Conservation (phyloP, 2,113 vertebrate species). For the Cynoglossus semilaevis region DNA sequence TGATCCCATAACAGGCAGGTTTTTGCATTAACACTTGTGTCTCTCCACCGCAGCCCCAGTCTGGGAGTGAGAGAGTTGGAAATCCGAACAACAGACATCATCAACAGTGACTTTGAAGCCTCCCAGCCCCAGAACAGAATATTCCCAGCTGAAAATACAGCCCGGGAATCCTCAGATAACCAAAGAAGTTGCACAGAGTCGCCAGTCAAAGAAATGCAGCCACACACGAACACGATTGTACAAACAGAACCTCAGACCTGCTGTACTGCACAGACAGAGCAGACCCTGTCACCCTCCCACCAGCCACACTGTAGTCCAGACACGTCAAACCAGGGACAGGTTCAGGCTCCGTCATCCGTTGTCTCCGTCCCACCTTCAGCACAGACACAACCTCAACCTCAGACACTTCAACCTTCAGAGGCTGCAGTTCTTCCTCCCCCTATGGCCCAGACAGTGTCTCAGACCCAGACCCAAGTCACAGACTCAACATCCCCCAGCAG, state of each 20-base stretch:
- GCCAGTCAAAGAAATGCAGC: constrained; percentile 28
- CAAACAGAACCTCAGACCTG: constrained; percentile 36
- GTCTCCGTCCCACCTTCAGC: constrained; percentile 3
- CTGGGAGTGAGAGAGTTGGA: constrained; percentile 63
- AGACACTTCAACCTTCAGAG: constrained; percentile 27
- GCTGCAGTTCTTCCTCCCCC: constrained; percentile 23
- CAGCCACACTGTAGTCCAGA: constrained; percentile 42
- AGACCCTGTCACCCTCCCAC: not conserved
- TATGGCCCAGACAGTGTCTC: constrained; percentile 26
- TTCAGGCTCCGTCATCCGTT: constrained; percentile 29
- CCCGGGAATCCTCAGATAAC: constrained; percentile 26
- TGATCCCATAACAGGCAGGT: too few species aligned
- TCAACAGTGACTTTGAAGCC: constrained; percentile 54
- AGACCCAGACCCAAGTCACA: constrained; percentile 14
- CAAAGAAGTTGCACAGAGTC: constrained; percentile 33
- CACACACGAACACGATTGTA: constrained; percentile 21
- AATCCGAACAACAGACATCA: constrained; percentile 68
- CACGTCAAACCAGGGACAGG: constrained; percentile 33
- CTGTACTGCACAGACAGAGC: constrained; percentile 30
- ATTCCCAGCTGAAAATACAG: constrained; percentile 5
- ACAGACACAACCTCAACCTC: constrained; percentile 14
- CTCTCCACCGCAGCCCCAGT: constrained; percentile 58
- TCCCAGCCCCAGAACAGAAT: constrained; percentile 44
- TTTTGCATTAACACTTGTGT: constrained; percentile 10
- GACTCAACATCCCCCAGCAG: constrained; percentile 22